A percentile compares a stretch with the other conserved stretches of the same genome.
These are phyloP conservation scores for Schrankia costaestrigalis DNA, from an alignment of 2,888 invertebrate species.

Conservation along the genomic window DNA sequence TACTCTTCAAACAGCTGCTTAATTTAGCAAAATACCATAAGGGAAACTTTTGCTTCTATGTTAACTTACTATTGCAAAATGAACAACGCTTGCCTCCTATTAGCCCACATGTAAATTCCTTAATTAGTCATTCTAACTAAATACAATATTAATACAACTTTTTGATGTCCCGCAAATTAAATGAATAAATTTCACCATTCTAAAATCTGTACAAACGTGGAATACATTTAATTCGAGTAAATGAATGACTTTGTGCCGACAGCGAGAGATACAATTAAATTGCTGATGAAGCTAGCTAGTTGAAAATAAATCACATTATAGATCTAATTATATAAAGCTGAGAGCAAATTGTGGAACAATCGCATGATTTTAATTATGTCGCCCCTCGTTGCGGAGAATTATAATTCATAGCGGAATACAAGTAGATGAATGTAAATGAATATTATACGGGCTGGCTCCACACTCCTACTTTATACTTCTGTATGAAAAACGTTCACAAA, in stretches of 20 bases:
- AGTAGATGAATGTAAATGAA: constrained; percentile 27
- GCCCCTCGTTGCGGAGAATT: constrained; percentile 29
- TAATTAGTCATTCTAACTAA: no score
- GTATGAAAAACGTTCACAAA: constrained; percentile 19
- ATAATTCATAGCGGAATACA: constrained; percentile 42
- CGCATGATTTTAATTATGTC: constrained; percentile 38
- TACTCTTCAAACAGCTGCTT: no score
- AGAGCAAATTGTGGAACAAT: constrained; percentile 30
- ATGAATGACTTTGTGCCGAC: background rate
- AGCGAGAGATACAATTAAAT: constrained; percentile 5
- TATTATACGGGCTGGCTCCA: constrained; percentile 11
- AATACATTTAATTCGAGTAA: background rate
- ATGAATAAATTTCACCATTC: no score
- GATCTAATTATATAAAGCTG: constrained; percentile 14
- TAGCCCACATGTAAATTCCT: no score
- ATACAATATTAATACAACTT: no score
- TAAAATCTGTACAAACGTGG: background rate
- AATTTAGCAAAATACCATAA: no score
- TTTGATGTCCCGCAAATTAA: no score
- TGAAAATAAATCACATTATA: constrained; percentile 16
- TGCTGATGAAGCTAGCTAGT: constrained; percentile 5
- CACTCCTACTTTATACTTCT: constrained; percentile 11
- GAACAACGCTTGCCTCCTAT: no score
- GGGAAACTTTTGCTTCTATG: no score
- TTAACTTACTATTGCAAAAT: no score